These are phyloP conservation scores for Drosophila virilis DNA, from an alignment of 1,140 invertebrate species.

Conservation along the genomic window DNA sequence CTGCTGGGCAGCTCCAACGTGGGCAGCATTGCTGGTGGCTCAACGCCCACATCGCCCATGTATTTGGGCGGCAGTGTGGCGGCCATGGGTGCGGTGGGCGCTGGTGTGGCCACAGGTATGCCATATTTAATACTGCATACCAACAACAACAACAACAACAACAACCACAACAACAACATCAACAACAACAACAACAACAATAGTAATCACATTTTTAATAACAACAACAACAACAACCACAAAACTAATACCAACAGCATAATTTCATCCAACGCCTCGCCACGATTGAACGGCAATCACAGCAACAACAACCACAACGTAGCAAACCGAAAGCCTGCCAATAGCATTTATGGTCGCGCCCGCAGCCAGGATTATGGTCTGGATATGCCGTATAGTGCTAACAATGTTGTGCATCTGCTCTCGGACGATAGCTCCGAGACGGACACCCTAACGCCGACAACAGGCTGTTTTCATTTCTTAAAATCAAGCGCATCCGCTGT, in stretches of 20 bases:
- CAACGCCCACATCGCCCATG: slow-evolving; percentile 49
- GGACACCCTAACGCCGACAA: slow-evolving; percentile 59
- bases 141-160: slow-evolving; percentile 48
- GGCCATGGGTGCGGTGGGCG: slow-evolving; percentile 39
- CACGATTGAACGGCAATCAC: slow-evolving; percentile 31
- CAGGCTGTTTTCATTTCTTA: slow-evolving; percentile 72
- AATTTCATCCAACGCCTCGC: slow-evolving; percentile 11
- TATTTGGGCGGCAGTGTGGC: slow-evolving; percentile 42
- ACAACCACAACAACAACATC: slow-evolving; percentile 31
- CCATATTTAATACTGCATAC: slow-evolving; percentile 65
- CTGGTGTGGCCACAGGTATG: slow-evolving; percentile 68
- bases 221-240: slow-evolving; percentile 28
- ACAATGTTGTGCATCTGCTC: slow-evolving; percentile 22
- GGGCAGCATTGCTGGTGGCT: slow-evolving; percentile 30
- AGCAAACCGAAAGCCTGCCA: slow-evolving; percentile 11
- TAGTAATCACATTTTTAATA: slow-evolving; percentile 24
- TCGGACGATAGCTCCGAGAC: slow-evolving; percentile 65
- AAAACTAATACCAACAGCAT: slow-evolving; percentile 33
- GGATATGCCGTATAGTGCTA: slow-evolving; percentile 34
- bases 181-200: slow-evolving; percentile 38
- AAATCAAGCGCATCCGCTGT: slow-evolving; percentile 22
- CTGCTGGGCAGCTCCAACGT: slow-evolving; percentile 40
- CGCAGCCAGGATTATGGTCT: slow-evolving; percentile 64
- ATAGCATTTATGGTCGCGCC: slow-evolving; percentile 57
- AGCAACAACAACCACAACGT: slow-evolving; percentile 33